A percentile compares a stretch with the other conserved stretches of the same genome.
Evolutionary conservation across 92 coral and sea anemone genomes (phyloP).

Genomic region (Zoanthus sansibaricus): DNA sequence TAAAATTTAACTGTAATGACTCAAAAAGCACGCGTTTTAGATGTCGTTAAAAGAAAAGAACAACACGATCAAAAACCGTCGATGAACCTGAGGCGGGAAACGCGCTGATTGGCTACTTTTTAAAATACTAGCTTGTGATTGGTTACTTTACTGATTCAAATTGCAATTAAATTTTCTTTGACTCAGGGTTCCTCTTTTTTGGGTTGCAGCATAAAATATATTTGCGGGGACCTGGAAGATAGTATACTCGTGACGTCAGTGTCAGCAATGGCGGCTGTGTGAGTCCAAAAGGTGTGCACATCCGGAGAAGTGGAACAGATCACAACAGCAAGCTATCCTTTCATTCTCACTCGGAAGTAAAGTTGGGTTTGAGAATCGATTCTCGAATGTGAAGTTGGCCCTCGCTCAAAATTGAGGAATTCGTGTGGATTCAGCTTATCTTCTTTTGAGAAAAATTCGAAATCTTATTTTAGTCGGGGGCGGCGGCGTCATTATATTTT

Average conservation of each 20-base stretch:
- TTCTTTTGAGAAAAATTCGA: conserved; percentile 7
- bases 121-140: not conserved
- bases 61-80: conserved; percentile 43
- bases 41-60: conserved; percentile 12
- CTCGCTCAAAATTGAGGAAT: not conserved
- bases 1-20: conserved; percentile 4
- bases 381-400: conserved; percentile 19
- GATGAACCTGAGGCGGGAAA: conserved; percentile 33
- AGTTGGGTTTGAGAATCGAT: not conserved
- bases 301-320: conserved; percentile 42
- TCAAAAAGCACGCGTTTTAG: conserved; percentile 24
- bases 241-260: conserved; percentile 29
- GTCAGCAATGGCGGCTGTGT: conserved; percentile 49
- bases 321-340: conserved; percentile 21
- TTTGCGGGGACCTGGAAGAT: conserved; percentile 9
- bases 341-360: conserved; percentile 36
- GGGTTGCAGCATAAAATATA: not conserved
- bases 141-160: conserved; percentile 22
- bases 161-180: not conserved
- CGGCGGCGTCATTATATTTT: conserved; percentile 35
- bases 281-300: conserved; percentile 49
- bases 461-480: conserved; percentile 14
- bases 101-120: conserved; percentile 19
- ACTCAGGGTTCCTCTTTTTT: not conserved
- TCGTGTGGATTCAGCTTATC: not conserved